Conservation (phyloP, 2,113 vertebrate genomes). For the Pteronura brasiliensis region DNA sequence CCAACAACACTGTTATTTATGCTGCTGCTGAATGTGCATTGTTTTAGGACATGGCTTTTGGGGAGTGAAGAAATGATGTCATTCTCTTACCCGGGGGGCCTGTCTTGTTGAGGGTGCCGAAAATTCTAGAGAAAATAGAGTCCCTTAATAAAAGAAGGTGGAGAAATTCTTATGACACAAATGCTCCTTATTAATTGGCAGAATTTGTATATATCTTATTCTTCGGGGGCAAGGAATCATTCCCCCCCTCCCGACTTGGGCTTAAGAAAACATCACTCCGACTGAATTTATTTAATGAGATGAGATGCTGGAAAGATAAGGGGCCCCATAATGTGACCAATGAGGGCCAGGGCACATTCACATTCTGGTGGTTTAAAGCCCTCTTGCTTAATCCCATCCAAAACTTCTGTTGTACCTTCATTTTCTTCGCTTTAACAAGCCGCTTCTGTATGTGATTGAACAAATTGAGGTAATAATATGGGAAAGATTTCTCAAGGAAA, state of each 20-base stretch:
- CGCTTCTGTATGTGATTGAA: neutral
- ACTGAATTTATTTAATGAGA: neutral
- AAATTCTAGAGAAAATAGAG: conserved; percentile 70
- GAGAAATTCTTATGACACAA: conserved; percentile 54
- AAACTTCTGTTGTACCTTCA: neutral
- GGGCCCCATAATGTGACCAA: fast-evolving
- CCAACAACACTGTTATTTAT: conserved; percentile 75
- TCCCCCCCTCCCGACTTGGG: too few species aligned
- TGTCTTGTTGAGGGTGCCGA: conserved; percentile 63
- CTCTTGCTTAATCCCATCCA: neutral
- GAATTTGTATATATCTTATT: neutral
- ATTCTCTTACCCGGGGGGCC: conserved; percentile 63
- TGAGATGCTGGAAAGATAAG: neutral
- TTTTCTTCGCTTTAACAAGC: neutral
- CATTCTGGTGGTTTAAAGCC: neutral
- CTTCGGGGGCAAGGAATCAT: neutral
- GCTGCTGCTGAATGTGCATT: conserved; percentile 71
- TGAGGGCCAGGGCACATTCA: fast-evolving
- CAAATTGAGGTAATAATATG: neutral
- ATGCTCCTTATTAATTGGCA: conserved; percentile 54
- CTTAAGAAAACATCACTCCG: neutral
- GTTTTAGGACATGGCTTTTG: conserved; percentile 68
- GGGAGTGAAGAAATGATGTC: conserved; percentile 64
- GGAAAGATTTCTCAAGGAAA: neutral
- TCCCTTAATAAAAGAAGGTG: conserved; percentile 65